Conservation (phyloP, 2,113 vertebrate species). For the Myotis lucifugus region DNA sequence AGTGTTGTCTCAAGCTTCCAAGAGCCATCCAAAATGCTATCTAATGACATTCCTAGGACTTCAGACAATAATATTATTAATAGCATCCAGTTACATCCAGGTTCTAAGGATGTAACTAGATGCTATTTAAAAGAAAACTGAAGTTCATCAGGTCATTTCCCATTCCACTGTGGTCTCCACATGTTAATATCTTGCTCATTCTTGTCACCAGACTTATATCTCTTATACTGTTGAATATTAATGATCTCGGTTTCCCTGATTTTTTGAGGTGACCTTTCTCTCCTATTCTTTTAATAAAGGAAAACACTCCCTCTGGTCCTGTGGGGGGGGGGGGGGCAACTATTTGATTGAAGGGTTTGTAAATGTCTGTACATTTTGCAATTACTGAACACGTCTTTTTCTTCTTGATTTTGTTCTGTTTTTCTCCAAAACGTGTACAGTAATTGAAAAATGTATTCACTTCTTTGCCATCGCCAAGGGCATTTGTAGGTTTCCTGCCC, state of each 20-base stretch:
- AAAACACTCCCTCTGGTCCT: not conserved
- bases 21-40: conserved; percentile 14
- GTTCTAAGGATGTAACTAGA: not conserved
- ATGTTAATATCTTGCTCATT: not conserved
- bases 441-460: not conserved
- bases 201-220: not conserved
- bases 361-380: conserved; percentile 1
- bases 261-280: not conserved
- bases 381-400: not conserved
- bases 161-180: not conserved
- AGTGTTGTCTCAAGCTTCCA: not conserved
- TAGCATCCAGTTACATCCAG: not conserved
- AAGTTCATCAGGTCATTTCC: not conserved
- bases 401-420: not conserved
- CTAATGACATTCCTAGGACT: not conserved
- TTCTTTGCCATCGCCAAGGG: not conserved
- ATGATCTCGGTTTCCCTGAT: not conserved
- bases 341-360: not conserved
- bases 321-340: rapidly evolving
- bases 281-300: not conserved
- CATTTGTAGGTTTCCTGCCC: not conserved
- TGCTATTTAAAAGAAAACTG: not conserved
- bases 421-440: too few species aligned
- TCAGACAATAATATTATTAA: conserved; percentile 9
- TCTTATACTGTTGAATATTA: conserved; percentile 46